Base-by-base conservation (phyloP, 1,140 invertebrate genomes). In the Drosophila nannoptera region DNA sequence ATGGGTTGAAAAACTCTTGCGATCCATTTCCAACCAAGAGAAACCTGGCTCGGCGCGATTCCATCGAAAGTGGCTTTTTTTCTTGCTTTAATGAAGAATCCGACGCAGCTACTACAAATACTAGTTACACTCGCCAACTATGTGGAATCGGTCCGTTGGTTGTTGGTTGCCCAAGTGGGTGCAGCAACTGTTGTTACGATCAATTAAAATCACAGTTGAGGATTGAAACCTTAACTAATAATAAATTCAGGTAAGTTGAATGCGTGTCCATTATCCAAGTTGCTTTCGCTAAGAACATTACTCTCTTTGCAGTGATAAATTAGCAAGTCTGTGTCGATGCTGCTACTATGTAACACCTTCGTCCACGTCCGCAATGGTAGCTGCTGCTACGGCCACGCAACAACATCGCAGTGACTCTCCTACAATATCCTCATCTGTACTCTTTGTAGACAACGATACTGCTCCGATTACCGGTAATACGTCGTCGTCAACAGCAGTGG, bases 11-110 rank as follows among this genome's bases (percentile, higher is more conserved):
- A 61, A 75, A 67, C 40, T 76, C 68, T 7, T 72, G 73, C 31
- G 87, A 88, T 11, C 60, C 82, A 49, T 40, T 88, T 14, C 75
- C 87, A 0, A 49, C 77, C 5, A 89, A 89, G 33, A 58, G 69
- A 32, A 88, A 91, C 88, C 87, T 93, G 2, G 91, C 92, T 46
- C 91, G 95, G 8, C 91, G 95, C 36, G 95, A 95, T n/a, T 96
- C 95, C 7, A 96, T 95, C 77, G 96, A 97, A 88, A 96, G 94
- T 33, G 96, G 96, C 2, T 96, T 97, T 77, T 97, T 95, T 90
- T 96, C 95, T 31, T 95, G 94, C 75, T 93, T 95, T 40, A 94
- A 94, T 75, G 94, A 95, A 83, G 94, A 95, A 78, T 91, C 92
- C 56, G 89, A 89, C 69, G 77, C 82, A 12, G 86, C 77, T 62